These are phyloP conservation scores for Falco cherrug DNA, from an alignment of 2,797 vertebrate genomes.

Conservation along the genomic window DNA sequence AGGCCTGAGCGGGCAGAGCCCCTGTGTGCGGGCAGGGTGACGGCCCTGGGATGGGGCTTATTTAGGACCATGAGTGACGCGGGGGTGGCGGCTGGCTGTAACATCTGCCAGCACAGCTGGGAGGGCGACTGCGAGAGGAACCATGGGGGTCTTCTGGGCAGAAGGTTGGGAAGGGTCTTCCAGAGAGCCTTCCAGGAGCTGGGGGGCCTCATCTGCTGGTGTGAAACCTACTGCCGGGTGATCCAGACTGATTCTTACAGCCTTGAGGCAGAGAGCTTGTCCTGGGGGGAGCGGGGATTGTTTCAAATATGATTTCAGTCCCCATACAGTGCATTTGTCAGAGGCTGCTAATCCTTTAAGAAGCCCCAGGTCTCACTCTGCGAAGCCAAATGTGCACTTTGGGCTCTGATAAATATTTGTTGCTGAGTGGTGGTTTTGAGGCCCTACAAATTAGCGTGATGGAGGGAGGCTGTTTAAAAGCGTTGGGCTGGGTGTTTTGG, in stretches of 20 bases:
- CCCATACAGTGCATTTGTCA: not conserved
- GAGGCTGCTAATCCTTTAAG: not conserved
- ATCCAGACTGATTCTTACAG: not conserved
- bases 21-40: no score
- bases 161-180: not conserved
- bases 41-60: accelerated
- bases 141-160: not conserved
- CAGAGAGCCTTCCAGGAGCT: not conserved
- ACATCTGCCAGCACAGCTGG: accelerated
- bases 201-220: not conserved
- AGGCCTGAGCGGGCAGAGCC: not conserved
- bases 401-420: not conserved
- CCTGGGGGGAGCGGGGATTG: accelerated
- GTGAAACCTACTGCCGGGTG: accelerated
- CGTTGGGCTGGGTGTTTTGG: not conserved
- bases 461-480: not conserved
- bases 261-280: not conserved
- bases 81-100: not conserved
- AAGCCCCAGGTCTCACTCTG: not conserved
- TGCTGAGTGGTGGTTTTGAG: not conserved
- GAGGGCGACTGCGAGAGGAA: not conserved
- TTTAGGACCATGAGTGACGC: accelerated
- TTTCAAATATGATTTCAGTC: not conserved
- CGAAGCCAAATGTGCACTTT: not conserved
- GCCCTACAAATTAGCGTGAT: not conserved